Evolutionary conservation across 1,140 invertebrate species (phyloP).

Genomic region (Berghia stephanieae): DNA sequence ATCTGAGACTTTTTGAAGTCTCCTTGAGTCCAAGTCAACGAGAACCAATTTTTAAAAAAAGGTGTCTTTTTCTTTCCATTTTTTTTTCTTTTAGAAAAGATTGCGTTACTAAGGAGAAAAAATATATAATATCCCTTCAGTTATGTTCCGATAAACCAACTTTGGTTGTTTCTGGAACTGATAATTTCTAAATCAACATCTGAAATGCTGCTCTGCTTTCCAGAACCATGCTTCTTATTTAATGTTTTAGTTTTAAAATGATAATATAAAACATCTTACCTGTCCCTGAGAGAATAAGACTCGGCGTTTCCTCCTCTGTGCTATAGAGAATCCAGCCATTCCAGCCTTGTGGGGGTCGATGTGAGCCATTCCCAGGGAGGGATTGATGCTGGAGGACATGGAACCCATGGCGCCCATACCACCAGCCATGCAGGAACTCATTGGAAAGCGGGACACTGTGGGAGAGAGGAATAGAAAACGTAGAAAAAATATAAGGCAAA

Average conservation of each 20-base stretch:
- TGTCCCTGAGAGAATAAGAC: conserved; percentile 98
- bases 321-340: conserved; percentile 60
- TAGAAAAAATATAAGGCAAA: not conserved
- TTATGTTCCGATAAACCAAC: not conserved
- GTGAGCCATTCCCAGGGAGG: conserved; percentile 42
- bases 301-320: conserved; percentile 81
- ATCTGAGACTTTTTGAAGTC: too few relatives aligned
- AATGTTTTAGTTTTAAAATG: not conserved
- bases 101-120: not conserved
- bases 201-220: not conserved
- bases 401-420: conserved; percentile 43
- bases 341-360: conserved; percentile 50
- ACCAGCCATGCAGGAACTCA: conserved; percentile 60
- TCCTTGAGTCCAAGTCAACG: too few relatives aligned
- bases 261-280: conserved; percentile 69
- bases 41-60: too few relatives aligned
- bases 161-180: not conserved
- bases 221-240: not conserved
- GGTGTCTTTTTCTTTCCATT: too few relatives aligned
- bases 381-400: conserved; percentile 56
- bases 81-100: too few relatives aligned
- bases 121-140: not conserved
- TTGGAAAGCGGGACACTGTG: conserved; percentile 57
- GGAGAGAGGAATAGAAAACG: not conserved
- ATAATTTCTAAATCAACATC: not conserved